Percentiles rank a stretch among this genome's conserved stretches.
Evolutionary conservation across 64 coral and sea anemone genomes (phyloP).

Genomic region (Montipora sp.): DNA sequence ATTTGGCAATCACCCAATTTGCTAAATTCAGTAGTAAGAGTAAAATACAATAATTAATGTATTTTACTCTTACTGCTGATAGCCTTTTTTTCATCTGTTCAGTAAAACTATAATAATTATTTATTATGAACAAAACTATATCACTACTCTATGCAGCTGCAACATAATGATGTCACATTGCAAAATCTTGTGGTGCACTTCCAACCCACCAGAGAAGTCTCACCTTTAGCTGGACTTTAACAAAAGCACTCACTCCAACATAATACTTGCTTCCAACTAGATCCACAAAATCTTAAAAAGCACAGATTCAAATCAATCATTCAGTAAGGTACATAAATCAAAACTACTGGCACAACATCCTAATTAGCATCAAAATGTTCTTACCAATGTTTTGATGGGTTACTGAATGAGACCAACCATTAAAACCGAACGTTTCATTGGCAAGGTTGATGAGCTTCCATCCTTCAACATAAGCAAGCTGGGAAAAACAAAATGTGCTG

Average conservation of each 20-base stretch:
- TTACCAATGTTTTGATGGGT: conserved; percentile 97
- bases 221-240: conserved; percentile 93
- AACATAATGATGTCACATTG: too few species aligned
- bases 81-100: too few species aligned
- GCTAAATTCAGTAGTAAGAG: too few species aligned
- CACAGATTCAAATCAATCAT: neutral
- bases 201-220: neutral
- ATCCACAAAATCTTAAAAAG: conserved; percentile 84
- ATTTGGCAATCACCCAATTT: too few species aligned
- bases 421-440: conserved; percentile 94
- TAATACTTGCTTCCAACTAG: conserved; percentile 90
- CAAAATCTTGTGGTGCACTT: too few species aligned
- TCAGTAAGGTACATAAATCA: too few species aligned
- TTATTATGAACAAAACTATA: too few species aligned
- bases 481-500: neutral
- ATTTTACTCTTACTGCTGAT: too few species aligned
- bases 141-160: too few species aligned
- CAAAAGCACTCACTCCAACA: conserved; percentile 97
- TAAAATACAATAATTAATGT: too few species aligned
- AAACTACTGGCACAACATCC: neutral
- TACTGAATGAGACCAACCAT: conserved; percentile 97
- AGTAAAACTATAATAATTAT: too few species aligned
- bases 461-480: conserved; percentile 95
- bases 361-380: neutral
- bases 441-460: conserved; percentile 91